Percentiles rank a stretch among this genome's conserved stretches.
Evolutionary conservation across 2,888 invertebrate genomes (phyloP).

Genomic region (Rhingia rostrata): DNA sequence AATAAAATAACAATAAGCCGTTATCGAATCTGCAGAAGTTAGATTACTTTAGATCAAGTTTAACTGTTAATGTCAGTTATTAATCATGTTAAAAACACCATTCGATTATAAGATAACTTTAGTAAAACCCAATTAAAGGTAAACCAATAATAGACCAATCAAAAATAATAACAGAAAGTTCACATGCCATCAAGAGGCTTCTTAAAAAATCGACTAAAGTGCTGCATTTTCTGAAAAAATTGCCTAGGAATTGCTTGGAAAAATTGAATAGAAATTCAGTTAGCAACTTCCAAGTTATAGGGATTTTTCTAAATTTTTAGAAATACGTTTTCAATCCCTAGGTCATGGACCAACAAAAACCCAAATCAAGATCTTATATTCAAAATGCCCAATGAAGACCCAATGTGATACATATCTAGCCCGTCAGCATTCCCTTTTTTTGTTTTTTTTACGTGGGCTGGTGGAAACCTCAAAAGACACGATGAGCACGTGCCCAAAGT

Average conservation of each 20-base stretch:
- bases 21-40: conserved; percentile 6
- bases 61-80: not conserved
- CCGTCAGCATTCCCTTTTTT: too few species aligned
- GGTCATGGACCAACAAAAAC: not conserved
- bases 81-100: conserved; percentile 17
- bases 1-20: conserved; percentile 1
- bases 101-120: conserved; percentile 34
- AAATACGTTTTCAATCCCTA: conserved; percentile 29
- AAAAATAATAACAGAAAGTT: not conserved
- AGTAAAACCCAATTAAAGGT: conserved; percentile 17
- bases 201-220: conserved; percentile 16
- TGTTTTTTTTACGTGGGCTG: too few species aligned
- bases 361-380: not conserved
- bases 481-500: too few species aligned
- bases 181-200: conserved; percentile 7
- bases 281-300: conserved; percentile 13
- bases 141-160: conserved; percentile 11
- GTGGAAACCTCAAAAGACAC: too few species aligned
- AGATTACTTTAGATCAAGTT: conserved; percentile 10
- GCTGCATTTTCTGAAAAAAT: not conserved
- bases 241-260: conserved; percentile 29
- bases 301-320: conserved; percentile 16
- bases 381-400: not conserved
- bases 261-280: conserved; percentile 5
- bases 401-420: conserved; percentile 14